Evolutionary conservation across 2,113 vertebrate genomes (phyloP).

Genomic region (Mormyrus iriodes): DNA sequence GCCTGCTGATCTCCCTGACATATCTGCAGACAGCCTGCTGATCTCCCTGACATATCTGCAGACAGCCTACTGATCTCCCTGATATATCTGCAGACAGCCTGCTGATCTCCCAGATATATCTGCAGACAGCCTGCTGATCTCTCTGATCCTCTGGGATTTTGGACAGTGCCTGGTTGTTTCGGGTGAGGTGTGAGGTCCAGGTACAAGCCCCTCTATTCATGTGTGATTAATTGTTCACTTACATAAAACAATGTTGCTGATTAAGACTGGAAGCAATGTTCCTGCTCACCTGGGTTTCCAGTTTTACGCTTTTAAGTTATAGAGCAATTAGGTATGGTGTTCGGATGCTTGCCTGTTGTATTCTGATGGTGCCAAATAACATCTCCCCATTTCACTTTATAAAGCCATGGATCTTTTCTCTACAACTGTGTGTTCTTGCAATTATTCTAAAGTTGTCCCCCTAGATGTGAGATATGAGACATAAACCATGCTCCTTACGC

Average conservation of each 20-base stretch:
- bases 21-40: no score
- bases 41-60: no score
- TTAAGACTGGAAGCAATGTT: not conserved
- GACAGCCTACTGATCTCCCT: no score
- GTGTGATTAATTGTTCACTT: not conserved
- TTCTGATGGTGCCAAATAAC: not conserved
- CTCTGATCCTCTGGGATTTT: not conserved
- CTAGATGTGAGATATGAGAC: not conserved
- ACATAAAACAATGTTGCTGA: not conserved
- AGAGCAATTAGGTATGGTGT: not conserved
- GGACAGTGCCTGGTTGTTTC: not conserved
- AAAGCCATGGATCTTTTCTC: not conserved
- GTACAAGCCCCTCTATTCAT: not conserved
- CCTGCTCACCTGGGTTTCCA: not conserved
- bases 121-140: not conserved
- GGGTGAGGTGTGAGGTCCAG: not conserved
- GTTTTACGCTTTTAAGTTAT: not conserved
- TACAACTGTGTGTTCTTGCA: not conserved
- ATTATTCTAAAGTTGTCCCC: not conserved
- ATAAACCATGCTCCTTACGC: not conserved
- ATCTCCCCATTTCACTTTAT: not conserved
- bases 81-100: no score
- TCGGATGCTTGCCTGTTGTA: not conserved
- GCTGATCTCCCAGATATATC: no score
- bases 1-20: no score